phyloP scores from a whole-genome alignment of 2,888 invertebrate species.

The Tenodera sinensis region DNA sequence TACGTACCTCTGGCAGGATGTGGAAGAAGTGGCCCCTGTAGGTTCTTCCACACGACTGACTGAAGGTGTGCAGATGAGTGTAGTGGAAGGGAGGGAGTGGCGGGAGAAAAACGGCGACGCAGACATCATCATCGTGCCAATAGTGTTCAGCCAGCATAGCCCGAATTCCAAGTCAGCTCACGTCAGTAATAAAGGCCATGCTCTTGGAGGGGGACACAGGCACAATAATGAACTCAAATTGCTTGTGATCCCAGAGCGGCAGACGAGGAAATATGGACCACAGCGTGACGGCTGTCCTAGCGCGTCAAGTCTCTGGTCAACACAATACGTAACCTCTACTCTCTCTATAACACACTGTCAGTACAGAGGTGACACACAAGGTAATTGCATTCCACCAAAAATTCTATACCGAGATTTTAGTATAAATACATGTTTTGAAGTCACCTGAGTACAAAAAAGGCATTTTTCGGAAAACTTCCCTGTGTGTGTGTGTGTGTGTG shows the following conservation, averaged over 20 bases:
- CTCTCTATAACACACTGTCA: too few relatives aligned
- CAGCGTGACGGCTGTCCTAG: too few relatives aligned
- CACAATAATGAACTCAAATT: slow-evolving; percentile 5
- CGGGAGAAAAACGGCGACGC: neutral
- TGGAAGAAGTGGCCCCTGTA: neutral
- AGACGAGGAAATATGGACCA: neutral
- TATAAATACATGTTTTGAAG: too few relatives aligned
- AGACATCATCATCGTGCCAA: neutral
- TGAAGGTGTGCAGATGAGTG: neutral
- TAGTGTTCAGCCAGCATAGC: slow-evolving; percentile 1
- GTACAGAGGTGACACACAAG: too few relatives aligned
- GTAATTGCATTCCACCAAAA: too few relatives aligned
- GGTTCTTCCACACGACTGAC: neutral
- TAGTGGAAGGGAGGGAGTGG: neutral
- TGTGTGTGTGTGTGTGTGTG: too few relatives aligned
- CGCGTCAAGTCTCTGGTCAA: neutral
- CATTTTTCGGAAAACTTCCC: too few relatives aligned
- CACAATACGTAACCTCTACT: too few relatives aligned
- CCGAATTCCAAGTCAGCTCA: slow-evolving; percentile 4
- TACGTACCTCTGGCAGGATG: too few relatives aligned
- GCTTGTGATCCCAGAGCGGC: neutral
- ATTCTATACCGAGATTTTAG: too few relatives aligned
- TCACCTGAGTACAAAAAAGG: too few relatives aligned
- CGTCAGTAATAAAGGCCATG: slow-evolving; percentile 5
- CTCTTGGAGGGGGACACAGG: neutral